Conservation (phyloP, 2,888 invertebrate species). For the Trichacis sp. region DNA sequence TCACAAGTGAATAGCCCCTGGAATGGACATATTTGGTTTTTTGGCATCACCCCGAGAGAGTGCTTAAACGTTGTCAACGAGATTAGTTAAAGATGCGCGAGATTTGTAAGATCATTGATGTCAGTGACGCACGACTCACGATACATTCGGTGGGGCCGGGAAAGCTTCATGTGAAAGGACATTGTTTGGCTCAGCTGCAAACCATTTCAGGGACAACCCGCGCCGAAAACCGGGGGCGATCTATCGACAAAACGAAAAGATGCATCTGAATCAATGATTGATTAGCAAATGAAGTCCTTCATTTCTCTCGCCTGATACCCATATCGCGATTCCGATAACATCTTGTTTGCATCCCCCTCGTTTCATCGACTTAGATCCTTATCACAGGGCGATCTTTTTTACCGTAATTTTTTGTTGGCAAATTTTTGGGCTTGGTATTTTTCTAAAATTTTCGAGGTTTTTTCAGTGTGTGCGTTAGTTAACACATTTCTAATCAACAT, state of each 20-base stretch:
- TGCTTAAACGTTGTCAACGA: constrained; percentile 8
- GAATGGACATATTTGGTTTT: too few relatives aligned
- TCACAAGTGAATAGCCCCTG: too few relatives aligned
- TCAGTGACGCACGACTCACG: constrained; percentile 43
- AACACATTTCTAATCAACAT: too few relatives aligned
- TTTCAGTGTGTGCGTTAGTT: too few relatives aligned
- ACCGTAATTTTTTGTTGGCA: too few relatives aligned
- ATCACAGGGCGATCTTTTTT: background rate
- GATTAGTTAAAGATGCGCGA: constrained; percentile 35
- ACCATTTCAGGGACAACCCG: constrained; percentile 43
- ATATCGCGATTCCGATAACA: constrained; percentile 52
- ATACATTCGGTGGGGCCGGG: constrained; percentile 60
- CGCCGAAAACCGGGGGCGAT: constrained; percentile 46
- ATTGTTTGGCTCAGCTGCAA: constrained; percentile 68
- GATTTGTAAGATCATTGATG: constrained; percentile 40
- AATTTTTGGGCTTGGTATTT: too few relatives aligned
- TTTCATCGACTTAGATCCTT: constrained; percentile 28
- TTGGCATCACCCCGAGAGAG: background rate
- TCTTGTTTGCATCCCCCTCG: constrained; percentile 50
- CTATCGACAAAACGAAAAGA: constrained; percentile 53
- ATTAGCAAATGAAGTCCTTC: constrained; percentile 67
- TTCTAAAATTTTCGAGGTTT: too few relatives aligned
- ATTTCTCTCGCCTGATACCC: constrained; percentile 58
- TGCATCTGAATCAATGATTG: constrained; percentile 67
- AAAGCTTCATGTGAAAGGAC: constrained; percentile 68